These are phyloP conservation scores for Melanerpes formicivorus DNA, from an alignment of 2,113 vertebrate genomes.

Conservation along the genomic window DNA sequence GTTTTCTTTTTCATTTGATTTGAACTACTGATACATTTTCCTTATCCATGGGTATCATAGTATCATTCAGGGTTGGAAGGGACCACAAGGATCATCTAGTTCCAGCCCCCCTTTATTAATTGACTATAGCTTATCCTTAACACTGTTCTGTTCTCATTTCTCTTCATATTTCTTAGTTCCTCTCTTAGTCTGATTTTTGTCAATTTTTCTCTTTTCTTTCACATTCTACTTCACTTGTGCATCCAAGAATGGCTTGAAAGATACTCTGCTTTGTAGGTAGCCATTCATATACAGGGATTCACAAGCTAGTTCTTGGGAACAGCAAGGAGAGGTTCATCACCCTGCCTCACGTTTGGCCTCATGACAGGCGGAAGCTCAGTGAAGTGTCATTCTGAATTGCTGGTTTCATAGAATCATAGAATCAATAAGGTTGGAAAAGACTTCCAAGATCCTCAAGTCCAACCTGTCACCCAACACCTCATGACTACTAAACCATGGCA, in stretches of 20 bases:
- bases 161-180: not conserved
- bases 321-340: not conserved
- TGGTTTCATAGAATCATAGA: not conserved
- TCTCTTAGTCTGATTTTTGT: not conserved
- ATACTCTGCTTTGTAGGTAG: not conserved
- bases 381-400: not conserved
- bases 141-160: not conserved
- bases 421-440: no score
- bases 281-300: not conserved
- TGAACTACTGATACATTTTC: not conserved
- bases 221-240: not conserved
- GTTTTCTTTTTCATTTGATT: not conserved
- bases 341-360: not conserved
- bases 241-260: not conserved
- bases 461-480: no score
- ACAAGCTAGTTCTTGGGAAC: not conserved
- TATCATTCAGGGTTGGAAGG: no score
- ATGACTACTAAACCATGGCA: no score
- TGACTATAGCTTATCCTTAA: not conserved
- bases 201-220: not conserved
- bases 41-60: not conserved
- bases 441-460: no score
- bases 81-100: no score
- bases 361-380: accelerated
- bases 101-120: not conserved